phyloP scores from a whole-genome alignment of 1,140 invertebrate genomes.

The Trichonephila clavata region DNA sequence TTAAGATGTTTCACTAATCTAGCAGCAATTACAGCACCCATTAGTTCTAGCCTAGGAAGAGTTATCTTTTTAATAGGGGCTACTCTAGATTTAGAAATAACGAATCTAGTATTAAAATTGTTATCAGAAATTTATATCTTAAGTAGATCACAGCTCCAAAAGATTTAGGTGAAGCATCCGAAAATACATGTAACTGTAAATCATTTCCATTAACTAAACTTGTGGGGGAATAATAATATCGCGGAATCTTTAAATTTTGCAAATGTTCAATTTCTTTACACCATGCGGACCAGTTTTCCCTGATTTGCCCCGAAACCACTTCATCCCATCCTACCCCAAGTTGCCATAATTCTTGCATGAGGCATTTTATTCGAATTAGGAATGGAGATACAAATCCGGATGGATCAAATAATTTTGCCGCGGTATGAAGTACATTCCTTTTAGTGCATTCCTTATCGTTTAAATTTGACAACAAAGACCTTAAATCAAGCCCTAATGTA shows the following conservation, averaged over 20 bases:
- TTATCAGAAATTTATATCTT: neutral
- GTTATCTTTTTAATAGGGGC: conserved; percentile 37
- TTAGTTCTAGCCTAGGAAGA: neutral
- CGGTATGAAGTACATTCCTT: neutral
- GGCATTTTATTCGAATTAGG: neutral
- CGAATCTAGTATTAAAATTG: neutral
- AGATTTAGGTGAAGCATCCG: neutral
- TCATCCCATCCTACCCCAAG: neutral
- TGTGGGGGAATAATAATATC: conserved; percentile 20
- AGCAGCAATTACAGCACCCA: neutral
- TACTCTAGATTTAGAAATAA: conserved; percentile 37
- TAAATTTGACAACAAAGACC: neutral
- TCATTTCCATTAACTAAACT: neutral
- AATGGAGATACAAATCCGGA: conserved; percentile 45
- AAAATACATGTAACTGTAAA: conserved; percentile 20
- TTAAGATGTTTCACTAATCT: conserved; percentile 23
- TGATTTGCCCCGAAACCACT: neutral
- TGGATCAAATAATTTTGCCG: neutral
- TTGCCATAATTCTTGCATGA: conserved; percentile 59
- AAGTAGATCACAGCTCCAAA: conserved; percentile 48
- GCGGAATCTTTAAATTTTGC: conserved; percentile 18
- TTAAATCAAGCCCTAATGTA: neutral
- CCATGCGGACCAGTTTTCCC: neutral
- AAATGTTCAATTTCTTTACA: conserved; percentile 39
- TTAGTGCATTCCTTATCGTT: neutral